Base-by-base conservation (phyloP, 2,113 vertebrate species). In the Montifringilla adamsi region DNA sequence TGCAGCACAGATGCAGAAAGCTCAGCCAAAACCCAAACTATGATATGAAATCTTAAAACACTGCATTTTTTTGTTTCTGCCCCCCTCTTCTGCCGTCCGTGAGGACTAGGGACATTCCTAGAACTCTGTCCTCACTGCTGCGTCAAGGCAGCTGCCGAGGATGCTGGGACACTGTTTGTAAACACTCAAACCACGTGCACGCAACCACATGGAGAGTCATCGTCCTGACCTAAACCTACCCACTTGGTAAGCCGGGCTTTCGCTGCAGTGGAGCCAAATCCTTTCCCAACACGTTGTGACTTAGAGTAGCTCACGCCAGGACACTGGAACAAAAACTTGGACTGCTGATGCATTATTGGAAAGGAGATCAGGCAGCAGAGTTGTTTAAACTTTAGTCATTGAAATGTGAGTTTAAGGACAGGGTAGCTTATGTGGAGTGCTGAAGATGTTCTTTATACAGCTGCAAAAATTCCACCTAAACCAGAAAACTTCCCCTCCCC, bases 141-240 rank as follows among this genome's bases (percentile, higher is more conserved):
- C 66, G 15, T 79, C 87, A 92, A 41, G 80, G 93, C 94, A 96
- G 88, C 94, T 96, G 89, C 77, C 1, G 72, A 80, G 93, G 92
- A 93, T 95, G 89, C 95, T 84, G 79, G 92, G 93, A 88, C 88
- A 8, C 28, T 96, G 84, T 96, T 96, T 95, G 89, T 95, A 97
- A 97, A 97, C 92, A 97, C 64, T 88, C 79, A 15, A 82, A 79
- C 93, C 95, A 97, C 41, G 74, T 87, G 79, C 55, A 15, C 31
- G 69, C 70, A 87, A 67, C 85, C 97, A 39, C 96, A 83, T 93
- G 95, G 92, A 85, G 72, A 95, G 91, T 91, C 95, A 95, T 79
- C 62, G 0, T 90, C 78, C 95, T 90, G 92, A 96, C 77, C 84
- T 78, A 77, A 92, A 93, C 56, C 86, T 95, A 43, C 84, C 72